Base-by-base conservation (phyloP, 1,140 invertebrate species). In the Kradibia gibbosae region DNA sequence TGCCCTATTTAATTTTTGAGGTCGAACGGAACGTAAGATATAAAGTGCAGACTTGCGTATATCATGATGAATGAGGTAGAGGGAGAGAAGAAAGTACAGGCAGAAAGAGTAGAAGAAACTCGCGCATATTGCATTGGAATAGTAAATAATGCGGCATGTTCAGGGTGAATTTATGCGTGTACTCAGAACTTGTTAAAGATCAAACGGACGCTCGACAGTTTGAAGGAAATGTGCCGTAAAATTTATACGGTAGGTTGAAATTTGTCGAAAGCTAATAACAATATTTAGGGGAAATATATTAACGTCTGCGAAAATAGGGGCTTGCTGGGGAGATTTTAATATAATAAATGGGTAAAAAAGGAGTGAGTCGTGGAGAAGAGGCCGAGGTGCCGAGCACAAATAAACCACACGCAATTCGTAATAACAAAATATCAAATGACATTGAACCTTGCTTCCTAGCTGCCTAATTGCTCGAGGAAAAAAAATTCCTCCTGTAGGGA, bases 161-260 rank as follows among this genome's bases (percentile, higher is more conserved):
- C 67, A 7, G n/a, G 3, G 17, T 42, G 28, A 60, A 73, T 72
- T 60, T 80, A 72, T 72, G 53, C 70, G 53, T 53, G 50, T 25
- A 71, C 77, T 78, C 17, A 65, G 20, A 80, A 73, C 67, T 72
- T 60, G 65, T 71, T 78, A 48, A 71, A 79, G 67, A 79, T 79
- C 53, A 79, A 79, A 79, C 67, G 67, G 50, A 48, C 22, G 36
- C 39, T 25, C 53, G 78, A n/a, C 42, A 53, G 65, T 42, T 78
- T 53, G 48, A 67, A 78, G 48, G 77, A 78, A 71, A 55, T 36
- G 31, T 1, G 0, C 20, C 25, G 22, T 78, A 42, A 71, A 78
- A 78, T 8, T 71, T 78, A 25, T 67, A 42, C 39, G 45, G 34
- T 55, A 31, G 42, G 42, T 50, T 42, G 55, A 31, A 65, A 77